phyloP scores from a whole-genome alignment of 1,140 invertebrate species.

The Thalassaphorura encarpata region DNA sequence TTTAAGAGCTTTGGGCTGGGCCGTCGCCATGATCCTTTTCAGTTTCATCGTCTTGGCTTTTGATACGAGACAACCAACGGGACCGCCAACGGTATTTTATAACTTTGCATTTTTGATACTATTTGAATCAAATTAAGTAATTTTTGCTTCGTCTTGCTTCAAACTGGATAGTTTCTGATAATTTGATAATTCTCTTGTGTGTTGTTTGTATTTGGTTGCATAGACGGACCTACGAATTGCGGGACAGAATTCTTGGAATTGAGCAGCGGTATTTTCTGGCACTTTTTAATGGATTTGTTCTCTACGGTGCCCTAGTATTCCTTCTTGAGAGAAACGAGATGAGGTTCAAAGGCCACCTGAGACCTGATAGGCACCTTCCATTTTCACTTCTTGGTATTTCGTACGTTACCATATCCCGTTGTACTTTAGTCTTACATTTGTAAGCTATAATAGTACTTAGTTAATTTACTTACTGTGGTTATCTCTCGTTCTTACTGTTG shows the following conservation, averaged over 20 bases:
- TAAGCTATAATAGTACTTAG: too few relatives aligned
- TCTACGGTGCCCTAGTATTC: slow-evolving; percentile 1
- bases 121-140: too few relatives aligned
- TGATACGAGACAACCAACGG: slow-evolving; percentile 1
- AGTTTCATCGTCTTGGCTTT: slow-evolving; percentile 3
- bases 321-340: not conserved
- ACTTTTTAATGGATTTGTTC: not conserved
- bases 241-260: slow-evolving; percentile 2
- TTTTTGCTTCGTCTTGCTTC: too few relatives aligned
- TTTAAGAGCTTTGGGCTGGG: not conserved
- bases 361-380: not conserved
- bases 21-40: not conserved
- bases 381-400: too few relatives aligned
- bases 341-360: not conserved
- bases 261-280: slow-evolving; percentile 2
- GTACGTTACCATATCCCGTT: too few relatives aligned
- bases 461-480: too few relatives aligned
- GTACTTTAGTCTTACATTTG: too few relatives aligned
- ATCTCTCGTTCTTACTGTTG: too few relatives aligned
- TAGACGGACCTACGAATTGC: too few relatives aligned
- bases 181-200: not conserved
- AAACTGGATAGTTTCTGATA: too few relatives aligned
- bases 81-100: too few relatives aligned
- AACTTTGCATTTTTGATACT: too few relatives aligned
- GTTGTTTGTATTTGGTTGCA: not conserved